These are phyloP conservation scores for Chirona hameri DNA, from an alignment of 2,888 invertebrate genomes.

Conservation along the genomic window DNA sequence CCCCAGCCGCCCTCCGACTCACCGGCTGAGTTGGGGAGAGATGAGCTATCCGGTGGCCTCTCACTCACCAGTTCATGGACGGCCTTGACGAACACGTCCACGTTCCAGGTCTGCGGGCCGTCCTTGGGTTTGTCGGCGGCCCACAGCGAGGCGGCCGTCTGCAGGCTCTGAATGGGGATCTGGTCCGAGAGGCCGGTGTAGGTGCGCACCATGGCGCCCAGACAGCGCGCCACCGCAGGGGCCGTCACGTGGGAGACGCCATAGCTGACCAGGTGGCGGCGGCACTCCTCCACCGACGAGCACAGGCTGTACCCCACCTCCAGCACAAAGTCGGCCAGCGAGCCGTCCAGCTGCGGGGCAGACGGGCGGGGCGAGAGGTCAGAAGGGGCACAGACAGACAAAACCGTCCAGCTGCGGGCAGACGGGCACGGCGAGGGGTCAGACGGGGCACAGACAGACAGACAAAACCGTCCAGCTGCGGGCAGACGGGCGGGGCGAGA, in stretches of 20 bases:
- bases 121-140: slow-evolving; percentile 34
- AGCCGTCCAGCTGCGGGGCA: slow-evolving; percentile 61
- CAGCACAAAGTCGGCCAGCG: slow-evolving; percentile 74
- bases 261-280: slow-evolving; percentile 75
- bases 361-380: slow-evolving; percentile 45
- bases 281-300: slow-evolving; percentile 77
- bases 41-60: too few species aligned
- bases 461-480: too few species aligned
- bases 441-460: too few species aligned
- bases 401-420: too few species aligned
- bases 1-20: too few species aligned
- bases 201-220: slow-evolving; percentile 81
- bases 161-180: slow-evolving; percentile 33
- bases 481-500: too few species aligned
- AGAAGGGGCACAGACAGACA: too few species aligned
- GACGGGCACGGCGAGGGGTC: too few species aligned
- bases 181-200: slow-evolving; percentile 62
- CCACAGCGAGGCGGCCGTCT: slow-evolving; percentile 29
- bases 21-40: background rate
- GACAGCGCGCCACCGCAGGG: slow-evolving; percentile 74
- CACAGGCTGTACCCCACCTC: slow-evolving; percentile 92
- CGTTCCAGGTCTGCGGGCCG: slow-evolving; percentile 72
- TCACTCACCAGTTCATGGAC: slow-evolving; percentile 72
- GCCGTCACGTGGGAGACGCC: slow-evolving; percentile 70
- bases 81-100: slow-evolving; percentile 89